phyloP scores from a whole-genome alignment of 2,797 vertebrate genomes.

The Leptoclinus maculatus region DNA sequence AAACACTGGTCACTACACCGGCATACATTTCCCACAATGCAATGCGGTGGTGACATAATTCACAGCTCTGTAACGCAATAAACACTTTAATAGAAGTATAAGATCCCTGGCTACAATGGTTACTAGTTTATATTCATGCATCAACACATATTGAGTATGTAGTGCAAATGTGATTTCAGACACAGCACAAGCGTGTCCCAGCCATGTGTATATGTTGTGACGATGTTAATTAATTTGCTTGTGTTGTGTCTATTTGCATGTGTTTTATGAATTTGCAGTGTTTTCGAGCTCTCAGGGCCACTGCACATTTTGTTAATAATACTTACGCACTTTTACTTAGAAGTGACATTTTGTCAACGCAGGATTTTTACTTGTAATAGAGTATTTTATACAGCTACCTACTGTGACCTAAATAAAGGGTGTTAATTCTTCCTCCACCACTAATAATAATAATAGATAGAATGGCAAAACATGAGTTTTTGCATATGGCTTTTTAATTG shows the following conservation, averaged over 20 bases:
- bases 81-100: too few species aligned
- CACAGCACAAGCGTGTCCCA: too few species aligned
- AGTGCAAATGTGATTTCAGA: too few species aligned
- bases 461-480: background rate
- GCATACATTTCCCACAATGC: too few species aligned
- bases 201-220: background rate
- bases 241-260: background rate
- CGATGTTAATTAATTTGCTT: background rate
- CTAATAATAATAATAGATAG: background rate
- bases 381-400: background rate
- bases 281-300: background rate
- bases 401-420: background rate
- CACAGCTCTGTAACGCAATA: too few species aligned
- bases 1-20: too few species aligned
- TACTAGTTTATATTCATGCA: too few species aligned
- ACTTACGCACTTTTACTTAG: background rate
- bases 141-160: too few species aligned
- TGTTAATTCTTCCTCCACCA: background rate
- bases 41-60: too few species aligned
- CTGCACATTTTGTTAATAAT: background rate
- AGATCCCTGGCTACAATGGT: too few species aligned
- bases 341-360: background rate
- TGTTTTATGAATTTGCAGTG: background rate
- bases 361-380: background rate
- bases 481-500: constrained; percentile 2